phyloP scores from a whole-genome alignment of 2,888 invertebrate species.

The Disparrhopalites patrizii region DNA sequence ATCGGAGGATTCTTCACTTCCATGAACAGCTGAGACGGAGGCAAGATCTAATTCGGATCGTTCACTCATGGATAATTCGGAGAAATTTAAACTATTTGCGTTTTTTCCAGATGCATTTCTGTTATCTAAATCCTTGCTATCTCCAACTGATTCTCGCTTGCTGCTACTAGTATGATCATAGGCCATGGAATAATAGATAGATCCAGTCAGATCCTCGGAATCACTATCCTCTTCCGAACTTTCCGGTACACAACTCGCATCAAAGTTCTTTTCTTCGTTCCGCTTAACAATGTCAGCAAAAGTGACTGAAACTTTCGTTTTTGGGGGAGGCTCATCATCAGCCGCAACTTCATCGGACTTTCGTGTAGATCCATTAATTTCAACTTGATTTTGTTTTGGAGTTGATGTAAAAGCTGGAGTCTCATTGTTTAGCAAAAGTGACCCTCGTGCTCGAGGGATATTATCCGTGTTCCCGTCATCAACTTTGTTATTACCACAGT shows the following conservation, averaged over 20 bases:
- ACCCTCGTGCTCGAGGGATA: neutral
- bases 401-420: conserved; percentile 14
- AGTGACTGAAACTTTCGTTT: conserved; percentile 19
- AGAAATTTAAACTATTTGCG: neutral
- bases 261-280: neutral
- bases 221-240: neutral
- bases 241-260: neutral
- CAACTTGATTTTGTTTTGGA: neutral
- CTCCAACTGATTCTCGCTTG: neutral
- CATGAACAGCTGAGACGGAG: conserved; percentile 20
- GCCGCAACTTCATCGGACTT: neutral
- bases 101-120: neutral
- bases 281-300: conserved; percentile 23
- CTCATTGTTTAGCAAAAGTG: neutral
- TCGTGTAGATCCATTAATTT: conserved; percentile 9
- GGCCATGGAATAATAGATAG: conserved; percentile 21
- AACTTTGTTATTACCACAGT: neutral
- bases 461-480: neutral
- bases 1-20: conserved; percentile 10
- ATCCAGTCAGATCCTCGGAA: conserved; percentile 3
- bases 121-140: neutral
- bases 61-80: neutral
- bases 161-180: neutral
- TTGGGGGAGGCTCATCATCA: neutral
- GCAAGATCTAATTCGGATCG: conserved; percentile 21